phyloP scores from a whole-genome alignment of 2,113 vertebrate species.

The Phaetusa simplex region DNA sequence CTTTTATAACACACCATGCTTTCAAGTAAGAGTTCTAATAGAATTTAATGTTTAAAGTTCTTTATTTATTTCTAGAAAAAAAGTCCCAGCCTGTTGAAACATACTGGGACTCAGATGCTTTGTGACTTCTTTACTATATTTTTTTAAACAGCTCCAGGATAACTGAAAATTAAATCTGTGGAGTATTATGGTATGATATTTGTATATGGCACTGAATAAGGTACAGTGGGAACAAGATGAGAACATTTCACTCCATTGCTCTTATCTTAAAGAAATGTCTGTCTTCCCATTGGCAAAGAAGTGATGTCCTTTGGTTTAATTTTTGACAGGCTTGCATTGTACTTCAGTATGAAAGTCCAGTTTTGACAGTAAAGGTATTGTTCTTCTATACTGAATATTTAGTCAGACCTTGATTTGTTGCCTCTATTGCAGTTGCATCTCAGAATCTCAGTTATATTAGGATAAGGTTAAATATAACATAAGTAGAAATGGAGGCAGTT shows the following conservation, averaged over 20 bases:
- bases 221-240: background rate
- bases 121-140: background rate
- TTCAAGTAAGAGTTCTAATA: background rate
- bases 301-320: background rate
- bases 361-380: background rate
- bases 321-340: background rate
- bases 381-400: background rate
- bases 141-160: background rate
- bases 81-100: background rate
- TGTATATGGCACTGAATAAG: background rate
- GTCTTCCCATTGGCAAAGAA: background rate
- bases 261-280: background rate
- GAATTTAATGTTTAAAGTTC: background rate
- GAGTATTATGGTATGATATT: background rate
- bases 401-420: background rate
- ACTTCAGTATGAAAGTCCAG: background rate
- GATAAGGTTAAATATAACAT: background rate
- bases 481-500: background rate
- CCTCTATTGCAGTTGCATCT: background rate
- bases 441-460: background rate
- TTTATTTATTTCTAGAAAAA: background rate
- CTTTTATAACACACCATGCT: background rate
- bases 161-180: background rate
- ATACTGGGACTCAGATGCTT: background rate
- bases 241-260: background rate